phyloP scores from a whole-genome alignment of 2,888 invertebrate species.

The Artemia sinica region DNA sequence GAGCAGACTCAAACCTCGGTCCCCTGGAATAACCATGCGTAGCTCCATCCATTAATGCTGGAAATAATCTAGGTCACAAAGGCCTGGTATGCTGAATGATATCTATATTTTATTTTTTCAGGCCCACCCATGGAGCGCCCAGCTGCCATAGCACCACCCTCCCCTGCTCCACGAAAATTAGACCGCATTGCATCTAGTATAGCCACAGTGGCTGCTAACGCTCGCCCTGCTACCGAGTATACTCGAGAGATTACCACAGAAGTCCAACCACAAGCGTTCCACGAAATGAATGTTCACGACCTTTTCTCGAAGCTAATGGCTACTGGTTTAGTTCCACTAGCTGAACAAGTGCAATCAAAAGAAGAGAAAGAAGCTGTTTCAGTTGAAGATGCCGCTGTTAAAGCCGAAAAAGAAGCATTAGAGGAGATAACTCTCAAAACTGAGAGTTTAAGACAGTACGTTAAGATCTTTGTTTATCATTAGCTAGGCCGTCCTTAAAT shows the following conservation, averaged over 20 bases:
- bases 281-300: conserved; percentile 50
- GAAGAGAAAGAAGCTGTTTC: conserved; percentile 7
- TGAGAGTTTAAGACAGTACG: conserved; percentile 54
- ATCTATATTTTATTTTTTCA: no score
- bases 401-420: conserved; percentile 31
- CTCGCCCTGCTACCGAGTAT: neutral
- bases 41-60: no score
- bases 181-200: conserved; percentile 10
- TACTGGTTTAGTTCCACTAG: conserved; percentile 50
- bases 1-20: no score
- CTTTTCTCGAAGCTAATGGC: conserved; percentile 68
- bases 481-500: no score
- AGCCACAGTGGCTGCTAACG: neutral
- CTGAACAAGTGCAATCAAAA: conserved; percentile 20
- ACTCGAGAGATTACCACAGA: neutral
- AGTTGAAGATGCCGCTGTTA: no score
- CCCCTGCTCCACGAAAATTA: neutral
- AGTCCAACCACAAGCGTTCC: conserved; percentile 21
- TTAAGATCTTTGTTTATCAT: conserved; percentile 25
- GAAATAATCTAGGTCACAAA: no score
- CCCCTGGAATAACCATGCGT: no score
- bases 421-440: conserved; percentile 48
- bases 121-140: no score
- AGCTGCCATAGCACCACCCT: neutral
- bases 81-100: no score